Base-by-base conservation (phyloP, 1,140 invertebrate species). In the Charaxes varanes region DNA sequence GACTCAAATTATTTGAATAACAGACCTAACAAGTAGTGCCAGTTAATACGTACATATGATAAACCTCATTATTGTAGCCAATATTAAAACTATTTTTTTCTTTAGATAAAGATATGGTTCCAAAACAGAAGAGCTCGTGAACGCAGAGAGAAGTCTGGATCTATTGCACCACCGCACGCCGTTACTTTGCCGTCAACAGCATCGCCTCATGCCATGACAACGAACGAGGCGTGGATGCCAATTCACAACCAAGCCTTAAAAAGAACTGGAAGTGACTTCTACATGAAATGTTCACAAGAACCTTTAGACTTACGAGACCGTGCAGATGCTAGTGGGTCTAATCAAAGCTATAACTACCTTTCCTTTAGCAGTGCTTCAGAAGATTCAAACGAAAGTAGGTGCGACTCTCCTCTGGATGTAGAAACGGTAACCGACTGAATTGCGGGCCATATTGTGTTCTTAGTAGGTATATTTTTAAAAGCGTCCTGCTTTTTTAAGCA, bases 91-190 rank as follows among this genome's bases (percentile, higher is more conserved):
- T 17, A 11, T 46, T 19, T 15, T 30, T 48, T 62, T 48, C 18
- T 69, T 66, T 8, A 92, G 90, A 89, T 92, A 35, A 91, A 92
- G 83, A 92, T 92, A 54, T 92, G 91, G 91, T 92, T 92, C 63
- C 91, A 92, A 86, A 92, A 92, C 66, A 86, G 91, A 47, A 81
- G 91, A 35, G 91, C 91, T 0, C 77, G 90, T 23, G 89, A 91
- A 55, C 73, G 90, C 44, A 78, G 90, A 57, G 90, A 91, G 53
- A 82, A 76, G 36, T 60, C 47, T 10, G 32, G 48, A 0, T 62
- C 41, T 12, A 68, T 79, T 0, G 43, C 54, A 1, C 71, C 71
- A 1, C 78, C 74, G 1, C 41, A 53, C 10, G 67, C 62, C 0
- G 54, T 74, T 1, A 59, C 66, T 3, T 31, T 81, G 14, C 68